Percentiles rank a stretch among this genome's conserved stretches.
phyloP scores from a whole-genome alignment of 2,888 invertebrate species.

The Dolichomitus sp. region DNA sequence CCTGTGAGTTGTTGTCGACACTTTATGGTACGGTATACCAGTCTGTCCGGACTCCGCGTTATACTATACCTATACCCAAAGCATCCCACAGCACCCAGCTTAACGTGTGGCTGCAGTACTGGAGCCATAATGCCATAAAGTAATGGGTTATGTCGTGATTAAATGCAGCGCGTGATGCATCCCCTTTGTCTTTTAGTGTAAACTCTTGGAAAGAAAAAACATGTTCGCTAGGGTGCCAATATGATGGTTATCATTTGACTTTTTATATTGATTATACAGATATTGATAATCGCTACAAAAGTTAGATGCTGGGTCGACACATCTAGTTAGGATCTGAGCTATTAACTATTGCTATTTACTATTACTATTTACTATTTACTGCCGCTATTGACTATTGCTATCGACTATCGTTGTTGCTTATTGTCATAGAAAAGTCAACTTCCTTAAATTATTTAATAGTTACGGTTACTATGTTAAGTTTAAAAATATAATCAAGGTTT shows the following conservation, averaged over 20 bases:
- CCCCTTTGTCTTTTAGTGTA: constrained; percentile 1
- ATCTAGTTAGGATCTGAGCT: too few species aligned
- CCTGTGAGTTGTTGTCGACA: constrained; percentile 12
- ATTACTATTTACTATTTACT: too few species aligned
- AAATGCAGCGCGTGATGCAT: constrained; percentile 62
- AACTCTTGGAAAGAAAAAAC: constrained; percentile 9
- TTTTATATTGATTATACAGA: neutral
- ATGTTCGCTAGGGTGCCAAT: neutral
- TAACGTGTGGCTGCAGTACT: constrained; percentile 43
- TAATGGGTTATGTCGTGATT: constrained; percentile 72
- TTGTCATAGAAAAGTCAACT: too few species aligned
- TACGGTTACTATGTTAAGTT: too few species aligned
- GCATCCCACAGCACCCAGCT: constrained; percentile 20
- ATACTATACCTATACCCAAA: constrained; percentile 5
- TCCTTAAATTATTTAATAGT: too few species aligned
- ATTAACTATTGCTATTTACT: too few species aligned
- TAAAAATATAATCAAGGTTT: too few species aligned
- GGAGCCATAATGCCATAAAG: constrained; percentile 68
- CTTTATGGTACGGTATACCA: neutral
- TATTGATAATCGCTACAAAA: neutral
- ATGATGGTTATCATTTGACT: neutral
- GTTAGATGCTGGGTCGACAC: neutral
- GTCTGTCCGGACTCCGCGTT: neutral
- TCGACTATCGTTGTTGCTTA: too few species aligned
- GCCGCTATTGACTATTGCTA: too few species aligned